Evolutionary conservation across 2,888 invertebrate species (phyloP).

Genomic region (Tetranychus piercei): DNA sequence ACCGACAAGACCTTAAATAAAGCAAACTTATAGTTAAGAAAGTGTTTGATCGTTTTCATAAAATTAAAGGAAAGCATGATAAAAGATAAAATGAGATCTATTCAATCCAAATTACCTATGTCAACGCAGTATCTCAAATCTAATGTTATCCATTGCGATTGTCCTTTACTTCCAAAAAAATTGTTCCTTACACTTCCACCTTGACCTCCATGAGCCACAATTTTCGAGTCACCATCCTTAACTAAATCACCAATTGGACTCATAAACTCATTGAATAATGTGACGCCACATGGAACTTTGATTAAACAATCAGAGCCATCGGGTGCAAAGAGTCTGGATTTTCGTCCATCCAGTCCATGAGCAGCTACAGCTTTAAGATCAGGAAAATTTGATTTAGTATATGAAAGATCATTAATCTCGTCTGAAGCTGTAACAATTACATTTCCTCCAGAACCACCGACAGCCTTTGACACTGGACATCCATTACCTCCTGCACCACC

Average conservation of each 20-base stretch:
- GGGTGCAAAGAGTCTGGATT: constrained; percentile 52
- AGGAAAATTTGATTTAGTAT: constrained; percentile 34
- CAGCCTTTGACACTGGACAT: constrained; percentile 51
- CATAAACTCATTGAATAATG: constrained; percentile 46
- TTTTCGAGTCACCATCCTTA: constrained; percentile 44
- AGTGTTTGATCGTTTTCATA: too few relatives aligned
- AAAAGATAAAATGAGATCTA: neutral
- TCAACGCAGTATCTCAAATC: constrained; percentile 86
- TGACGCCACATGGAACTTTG: constrained; percentile 62
- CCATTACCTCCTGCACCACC: constrained; percentile 68
- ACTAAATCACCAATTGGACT: constrained; percentile 50
- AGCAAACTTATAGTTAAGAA: too few relatives aligned
- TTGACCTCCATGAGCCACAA: constrained; percentile 59
- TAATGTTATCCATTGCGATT: constrained; percentile 47
- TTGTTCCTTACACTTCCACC: constrained; percentile 60
- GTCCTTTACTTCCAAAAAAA: constrained; percentile 57
- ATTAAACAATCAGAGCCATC: constrained; percentile 52
- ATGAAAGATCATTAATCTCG: constrained; percentile 30
- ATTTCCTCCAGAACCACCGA: constrained; percentile 78
- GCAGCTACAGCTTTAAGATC: constrained; percentile 45
- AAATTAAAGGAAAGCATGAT: neutral
- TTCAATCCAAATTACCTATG: constrained; percentile 41
- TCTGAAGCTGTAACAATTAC: constrained; percentile 43
- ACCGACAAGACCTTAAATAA: constrained; percentile 45
- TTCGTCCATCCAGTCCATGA: constrained; percentile 51